phyloP scores from a whole-genome alignment of 2,797 vertebrate genomes.

The Acanthurus tractus region DNA sequence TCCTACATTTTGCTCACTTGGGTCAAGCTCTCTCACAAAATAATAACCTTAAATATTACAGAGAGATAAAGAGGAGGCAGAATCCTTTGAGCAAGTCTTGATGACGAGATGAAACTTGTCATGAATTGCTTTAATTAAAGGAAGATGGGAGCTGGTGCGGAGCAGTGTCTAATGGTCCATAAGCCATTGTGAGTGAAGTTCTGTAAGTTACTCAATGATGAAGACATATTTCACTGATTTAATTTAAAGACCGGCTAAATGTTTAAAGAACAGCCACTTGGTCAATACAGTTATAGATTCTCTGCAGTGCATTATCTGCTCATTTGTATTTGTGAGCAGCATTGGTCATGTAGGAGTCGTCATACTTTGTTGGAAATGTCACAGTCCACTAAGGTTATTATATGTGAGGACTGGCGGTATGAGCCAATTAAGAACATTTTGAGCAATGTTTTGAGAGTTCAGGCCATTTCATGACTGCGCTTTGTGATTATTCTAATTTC shows the following conservation, averaged over 20 bases:
- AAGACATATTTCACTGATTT: conserved; percentile 13
- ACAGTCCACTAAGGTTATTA: not conserved
- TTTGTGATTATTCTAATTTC: not conserved
- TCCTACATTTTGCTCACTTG: too few species aligned
- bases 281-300: conserved; percentile 1
- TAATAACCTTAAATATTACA: not conserved
- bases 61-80: conserved; percentile 3
- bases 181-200: not conserved
- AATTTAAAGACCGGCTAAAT: conserved; percentile 4
- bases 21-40: not conserved
- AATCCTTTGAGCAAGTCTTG: not conserved
- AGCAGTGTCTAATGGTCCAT: conserved; percentile 12
- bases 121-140: conserved; percentile 21
- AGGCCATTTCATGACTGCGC: not conserved
- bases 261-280: not conserved
- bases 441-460: not conserved
- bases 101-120: not conserved
- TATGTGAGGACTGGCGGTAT: not conserved
- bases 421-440: not conserved
- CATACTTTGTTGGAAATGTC: not conserved
- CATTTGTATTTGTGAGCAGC: not conserved
- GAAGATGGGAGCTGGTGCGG: not conserved
- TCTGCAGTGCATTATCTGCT: not conserved
- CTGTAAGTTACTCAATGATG: not conserved
- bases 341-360: not conserved